A percentile compares a stretch with the other conserved stretches of the same genome.
These are phyloP conservation scores for human (Homo sapiens) DNA, from an alignment of 2,113 vertebrate genomes.

Conservation along the genomic window GRCh38 chr6:132374501-132375000, in stretches of 20 bases:
- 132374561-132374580: neutral
- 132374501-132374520: neutral
- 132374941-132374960: neutral
- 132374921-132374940: neutral
- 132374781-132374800: conserved; percentile 57
- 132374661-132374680: conserved; percentile 88
- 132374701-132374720: conserved; percentile 92
- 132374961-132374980: neutral
- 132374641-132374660: conserved; percentile 91
- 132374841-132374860: neutral
- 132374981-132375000: neutral
- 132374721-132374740: conserved; percentile 88
- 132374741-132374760: conserved; percentile 87
- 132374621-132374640: conserved; percentile 87
- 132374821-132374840: neutral
- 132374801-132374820: conserved; percentile 29
- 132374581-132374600: neutral
- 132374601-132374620: neutral
- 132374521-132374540: neutral
- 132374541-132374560: neutral
- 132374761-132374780: conserved; percentile 91
- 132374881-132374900: neutral
- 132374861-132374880: neutral
- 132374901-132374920: neutral
- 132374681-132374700: conserved; percentile 89